phyloP scores from a whole-genome alignment of 2,888 invertebrate genomes.

The Andrena minutula region DNA sequence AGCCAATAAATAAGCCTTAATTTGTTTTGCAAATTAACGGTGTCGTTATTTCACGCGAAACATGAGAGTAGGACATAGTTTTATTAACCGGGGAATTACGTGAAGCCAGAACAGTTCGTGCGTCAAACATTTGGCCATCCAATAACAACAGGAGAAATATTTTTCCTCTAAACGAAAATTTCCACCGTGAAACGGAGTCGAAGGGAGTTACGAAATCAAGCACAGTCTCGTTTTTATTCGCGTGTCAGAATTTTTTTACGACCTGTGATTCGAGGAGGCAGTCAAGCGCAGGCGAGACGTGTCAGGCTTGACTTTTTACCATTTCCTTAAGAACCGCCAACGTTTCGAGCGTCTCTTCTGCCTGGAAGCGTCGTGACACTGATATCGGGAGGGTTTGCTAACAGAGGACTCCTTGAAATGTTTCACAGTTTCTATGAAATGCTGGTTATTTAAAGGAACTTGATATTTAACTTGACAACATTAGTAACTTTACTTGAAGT shows the following conservation, averaged over 20 bases:
- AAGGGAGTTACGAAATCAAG: constrained; percentile 42
- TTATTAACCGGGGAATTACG: no score
- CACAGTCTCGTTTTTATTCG: constrained; percentile 31
- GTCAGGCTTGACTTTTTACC: constrained; percentile 50
- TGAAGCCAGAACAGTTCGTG: not conserved
- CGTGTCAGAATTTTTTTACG: constrained; percentile 30
- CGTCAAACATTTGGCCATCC: no score
- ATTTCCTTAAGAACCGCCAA: constrained; percentile 35
- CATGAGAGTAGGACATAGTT: no score
- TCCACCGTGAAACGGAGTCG: constrained; percentile 10
- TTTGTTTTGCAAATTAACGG: no score
- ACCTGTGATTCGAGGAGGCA: constrained; percentile 46
- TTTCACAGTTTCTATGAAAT: not conserved
- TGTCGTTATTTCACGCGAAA: no score
- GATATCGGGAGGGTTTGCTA: constrained; percentile 7
- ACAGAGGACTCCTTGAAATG: not conserved
- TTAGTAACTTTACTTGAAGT: not conserved
- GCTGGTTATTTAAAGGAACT: constrained; percentile 6
- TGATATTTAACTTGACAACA: not conserved
- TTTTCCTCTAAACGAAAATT: constrained; percentile 9
- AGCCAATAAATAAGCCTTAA: no score
- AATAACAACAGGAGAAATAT: not conserved
- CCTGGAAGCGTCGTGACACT: constrained; percentile 15
- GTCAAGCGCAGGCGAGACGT: constrained; percentile 59
- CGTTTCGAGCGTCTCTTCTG: constrained; percentile 26